Percentiles rank a stretch among this genome's conserved stretches.
phyloP scores from a whole-genome alignment of 2,888 invertebrate species.

The Platycheirus albimanus region DNA sequence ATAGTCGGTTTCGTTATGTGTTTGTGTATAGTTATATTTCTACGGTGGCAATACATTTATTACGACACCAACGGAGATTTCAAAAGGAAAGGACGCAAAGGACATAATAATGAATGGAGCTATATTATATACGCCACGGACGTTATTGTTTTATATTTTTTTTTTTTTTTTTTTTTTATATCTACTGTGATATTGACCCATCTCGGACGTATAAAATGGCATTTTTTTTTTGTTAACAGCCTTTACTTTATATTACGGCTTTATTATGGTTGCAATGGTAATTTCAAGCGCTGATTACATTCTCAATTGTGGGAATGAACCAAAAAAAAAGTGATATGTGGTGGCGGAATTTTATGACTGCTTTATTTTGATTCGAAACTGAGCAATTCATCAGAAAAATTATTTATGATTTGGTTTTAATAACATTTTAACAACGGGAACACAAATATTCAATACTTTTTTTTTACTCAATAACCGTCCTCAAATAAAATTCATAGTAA shows the following conservation, averaged over 20 bases:
- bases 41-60: conserved; percentile 4
- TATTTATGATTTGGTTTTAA: not conserved
- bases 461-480: too few relatives aligned
- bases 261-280: not conserved
- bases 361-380: too few relatives aligned
- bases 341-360: not conserved
- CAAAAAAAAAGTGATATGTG: not conserved
- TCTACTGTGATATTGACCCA: not conserved
- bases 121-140: too few relatives aligned
- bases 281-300: not conserved
- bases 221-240: conserved; percentile 8
- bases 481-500: too few relatives aligned
- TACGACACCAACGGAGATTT: not conserved
- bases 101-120: not conserved
- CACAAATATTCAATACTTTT: too few relatives aligned
- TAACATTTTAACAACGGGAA: not conserved
- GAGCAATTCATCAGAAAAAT: not conserved
- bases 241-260: conserved; percentile 1
- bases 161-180: not conserved
- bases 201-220: not conserved
- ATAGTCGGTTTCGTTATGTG: too few relatives aligned
- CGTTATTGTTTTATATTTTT: not conserved
- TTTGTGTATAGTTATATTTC: not conserved
- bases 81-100: not conserved
- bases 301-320: not conserved